Conservation (phyloP, 1,140 invertebrate genomes). For the Rhizoglyphus robini region DNA sequence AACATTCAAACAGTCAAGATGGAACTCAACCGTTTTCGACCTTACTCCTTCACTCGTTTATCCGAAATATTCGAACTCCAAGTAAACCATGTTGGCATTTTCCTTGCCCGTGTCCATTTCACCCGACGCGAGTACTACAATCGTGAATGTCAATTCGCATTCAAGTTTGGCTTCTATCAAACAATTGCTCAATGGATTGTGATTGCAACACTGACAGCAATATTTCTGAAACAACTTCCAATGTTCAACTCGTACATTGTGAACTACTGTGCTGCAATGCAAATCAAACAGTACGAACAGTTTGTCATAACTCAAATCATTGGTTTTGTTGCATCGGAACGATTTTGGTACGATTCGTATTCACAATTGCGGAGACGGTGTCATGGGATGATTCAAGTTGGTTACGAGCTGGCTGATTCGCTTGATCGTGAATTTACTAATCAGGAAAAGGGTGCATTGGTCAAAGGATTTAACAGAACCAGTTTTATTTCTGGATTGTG, state of each 20-base stretch:
- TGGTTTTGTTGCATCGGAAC: neutral
- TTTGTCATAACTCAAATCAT: neutral
- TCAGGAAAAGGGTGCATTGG: neutral
- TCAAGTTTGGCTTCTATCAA: neutral
- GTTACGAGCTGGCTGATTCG: neutral
- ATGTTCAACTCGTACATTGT: neutral
- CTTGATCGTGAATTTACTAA: neutral
- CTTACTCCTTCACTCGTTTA: neutral
- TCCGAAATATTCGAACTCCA: neutral
- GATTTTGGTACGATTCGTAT: neutral
- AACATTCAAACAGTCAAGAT: neutral
- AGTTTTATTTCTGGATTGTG: neutral
- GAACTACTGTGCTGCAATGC: neutral
- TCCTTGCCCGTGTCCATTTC: neutral
- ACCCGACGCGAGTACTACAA: neutral
- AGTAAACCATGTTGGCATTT: neutral
- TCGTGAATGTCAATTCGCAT: neutral
- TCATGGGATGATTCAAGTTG: neutral
- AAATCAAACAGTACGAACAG: neutral
- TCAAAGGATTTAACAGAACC: neutral
- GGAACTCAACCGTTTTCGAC: neutral
- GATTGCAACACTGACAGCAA: neutral
- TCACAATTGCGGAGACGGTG: neutral
- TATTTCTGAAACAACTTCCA: neutral
- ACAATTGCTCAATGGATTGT: neutral